Evolutionary conservation across 1,140 invertebrate genomes (phyloP).

Genomic region (Zophobas atratus): DNA sequence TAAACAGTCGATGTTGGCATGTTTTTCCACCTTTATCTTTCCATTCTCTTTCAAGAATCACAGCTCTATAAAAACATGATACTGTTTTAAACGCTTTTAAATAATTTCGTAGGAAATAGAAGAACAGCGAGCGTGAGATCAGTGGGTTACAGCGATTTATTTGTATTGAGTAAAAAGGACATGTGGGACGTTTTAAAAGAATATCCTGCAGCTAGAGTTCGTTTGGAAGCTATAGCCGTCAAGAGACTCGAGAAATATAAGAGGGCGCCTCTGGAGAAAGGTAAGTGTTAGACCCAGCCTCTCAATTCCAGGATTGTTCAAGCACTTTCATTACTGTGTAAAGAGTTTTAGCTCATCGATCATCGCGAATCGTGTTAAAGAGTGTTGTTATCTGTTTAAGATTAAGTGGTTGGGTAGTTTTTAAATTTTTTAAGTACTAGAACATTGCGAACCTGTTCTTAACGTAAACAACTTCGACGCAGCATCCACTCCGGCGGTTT

Average conservation of each 20-base stretch:
- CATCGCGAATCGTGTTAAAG: neutral
- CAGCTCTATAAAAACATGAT: conserved; percentile 9
- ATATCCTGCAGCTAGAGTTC: conserved; percentile 95
- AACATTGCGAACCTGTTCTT: conserved; percentile 2
- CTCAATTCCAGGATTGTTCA: conserved; percentile 12
- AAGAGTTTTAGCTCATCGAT: conserved; percentile 6
- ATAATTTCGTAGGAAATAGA: conserved; percentile 85
- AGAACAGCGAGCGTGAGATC: conserved; percentile 96
- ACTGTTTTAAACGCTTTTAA: conserved; percentile 37
- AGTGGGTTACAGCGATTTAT: conserved; percentile 98
- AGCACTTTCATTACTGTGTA: conserved; percentile 25
- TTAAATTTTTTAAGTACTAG: neutral
- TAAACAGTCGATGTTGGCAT: conserved; percentile 36
- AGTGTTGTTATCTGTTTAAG: conserved; percentile 12
- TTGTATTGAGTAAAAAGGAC: conserved; percentile 98
- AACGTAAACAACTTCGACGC: neutral
- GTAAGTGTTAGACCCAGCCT: conserved; percentile 69
- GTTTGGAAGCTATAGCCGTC: conserved; percentile 97
- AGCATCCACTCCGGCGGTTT: no score
- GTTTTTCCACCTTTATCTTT: conserved; percentile 27
- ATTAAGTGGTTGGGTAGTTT: neutral
- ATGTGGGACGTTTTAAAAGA: conserved; percentile 99
- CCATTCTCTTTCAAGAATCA: conserved; percentile 8
- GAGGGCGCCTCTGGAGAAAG: conserved; percentile 92
- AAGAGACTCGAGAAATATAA: conserved; percentile 97